These are phyloP conservation scores for Crax fasciolata DNA, from an alignment of 2,797 vertebrate genomes.

Conservation along the genomic window DNA sequence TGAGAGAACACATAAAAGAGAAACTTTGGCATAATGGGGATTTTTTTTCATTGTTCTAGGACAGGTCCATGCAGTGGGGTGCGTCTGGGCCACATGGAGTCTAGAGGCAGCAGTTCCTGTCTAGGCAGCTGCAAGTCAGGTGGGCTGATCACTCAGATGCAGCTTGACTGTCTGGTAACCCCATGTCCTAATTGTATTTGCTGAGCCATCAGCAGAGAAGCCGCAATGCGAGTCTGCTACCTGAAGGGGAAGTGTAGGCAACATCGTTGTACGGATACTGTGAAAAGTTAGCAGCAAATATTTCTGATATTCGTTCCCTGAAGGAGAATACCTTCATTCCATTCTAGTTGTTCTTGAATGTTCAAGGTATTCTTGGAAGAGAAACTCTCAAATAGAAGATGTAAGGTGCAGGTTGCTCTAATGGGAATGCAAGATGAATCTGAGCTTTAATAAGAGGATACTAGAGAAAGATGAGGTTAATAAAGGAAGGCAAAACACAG, in stretches of 20 bases:
- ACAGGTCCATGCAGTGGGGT: neutral
- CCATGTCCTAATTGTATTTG: neutral
- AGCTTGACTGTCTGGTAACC: neutral
- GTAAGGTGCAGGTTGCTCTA: neutral
- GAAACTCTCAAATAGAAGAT: neutral
- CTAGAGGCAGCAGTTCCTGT: neutral
- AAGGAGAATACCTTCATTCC: neutral
- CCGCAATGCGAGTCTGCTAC: fast-evolving
- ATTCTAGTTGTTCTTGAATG: neutral
- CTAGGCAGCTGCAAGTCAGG: neutral
- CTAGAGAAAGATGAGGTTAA: neutral
- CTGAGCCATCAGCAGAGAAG: neutral
- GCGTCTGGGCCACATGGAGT: neutral
- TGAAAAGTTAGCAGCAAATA: neutral
- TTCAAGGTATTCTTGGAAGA: neutral
- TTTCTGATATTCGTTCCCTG: neutral
- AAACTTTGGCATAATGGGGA: neutral
- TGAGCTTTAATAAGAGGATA: neutral
- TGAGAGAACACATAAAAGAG: neutral
- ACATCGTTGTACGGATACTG: neutral
- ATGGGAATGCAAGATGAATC: neutral
- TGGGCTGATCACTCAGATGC: neutral
- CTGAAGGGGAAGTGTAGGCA: neutral
- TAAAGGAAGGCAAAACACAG: neutral
- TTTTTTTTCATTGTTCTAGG: neutral